phyloP scores from a whole-genome alignment of 2,113 vertebrate genomes.

The Stigmatopora argus region DNA sequence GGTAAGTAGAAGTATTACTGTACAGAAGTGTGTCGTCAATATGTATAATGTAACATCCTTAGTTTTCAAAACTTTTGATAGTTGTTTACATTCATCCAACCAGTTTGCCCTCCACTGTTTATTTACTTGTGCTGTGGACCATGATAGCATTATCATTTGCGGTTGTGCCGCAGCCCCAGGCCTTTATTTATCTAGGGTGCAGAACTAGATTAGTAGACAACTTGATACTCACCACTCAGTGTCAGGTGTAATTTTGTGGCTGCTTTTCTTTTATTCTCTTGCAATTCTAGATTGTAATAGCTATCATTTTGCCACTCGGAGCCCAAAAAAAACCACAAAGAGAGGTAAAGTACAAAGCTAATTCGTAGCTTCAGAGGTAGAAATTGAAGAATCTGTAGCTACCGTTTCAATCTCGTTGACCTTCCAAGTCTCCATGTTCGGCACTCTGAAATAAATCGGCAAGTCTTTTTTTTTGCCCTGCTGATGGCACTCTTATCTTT shows the following conservation, averaged over 20 bases:
- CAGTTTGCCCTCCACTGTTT: slow-evolving; percentile 11
- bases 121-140: slow-evolving; percentile 34
- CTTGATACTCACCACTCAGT: slow-evolving; percentile 36
- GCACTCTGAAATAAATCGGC: slow-evolving; percentile 33
- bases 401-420: slow-evolving; percentile 52
- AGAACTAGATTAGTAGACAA: slow-evolving; percentile 33
- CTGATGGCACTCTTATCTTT: slow-evolving; percentile 32
- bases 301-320: neutral
- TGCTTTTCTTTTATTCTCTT: slow-evolving; percentile 6
- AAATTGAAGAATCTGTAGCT: slow-evolving; percentile 25
- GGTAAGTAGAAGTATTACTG: too few relatives aligned
- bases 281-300: neutral
- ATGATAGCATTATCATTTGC: slow-evolving; percentile 27
- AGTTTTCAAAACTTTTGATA: neutral
- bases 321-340: neutral
- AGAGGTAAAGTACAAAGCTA: neutral
- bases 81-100: slow-evolving; percentile 31
- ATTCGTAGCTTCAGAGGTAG: neutral
- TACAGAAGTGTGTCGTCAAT: too few relatives aligned
- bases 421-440: slow-evolving; percentile 52
- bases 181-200: slow-evolving; percentile 37
- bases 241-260: slow-evolving; percentile 23
- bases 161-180: slow-evolving; percentile 15
- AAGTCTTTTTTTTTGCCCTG: slow-evolving; percentile 61
- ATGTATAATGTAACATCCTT: too few relatives aligned